phyloP scores from a whole-genome alignment of 1,140 invertebrate genomes.

The Eciton burchellii region DNA sequence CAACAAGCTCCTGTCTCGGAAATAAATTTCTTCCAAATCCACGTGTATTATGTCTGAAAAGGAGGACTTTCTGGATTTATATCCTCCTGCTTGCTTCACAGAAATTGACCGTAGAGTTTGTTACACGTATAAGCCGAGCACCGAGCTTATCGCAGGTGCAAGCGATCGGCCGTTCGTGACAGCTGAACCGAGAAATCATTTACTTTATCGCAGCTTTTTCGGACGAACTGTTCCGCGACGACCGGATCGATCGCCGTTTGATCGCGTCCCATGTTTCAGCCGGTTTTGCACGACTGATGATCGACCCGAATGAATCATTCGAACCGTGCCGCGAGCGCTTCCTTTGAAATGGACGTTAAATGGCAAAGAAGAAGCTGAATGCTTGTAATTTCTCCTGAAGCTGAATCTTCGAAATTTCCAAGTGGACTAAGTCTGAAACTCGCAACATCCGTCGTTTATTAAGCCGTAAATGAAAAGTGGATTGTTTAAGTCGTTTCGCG shows the following conservation, averaged over 20 bases:
- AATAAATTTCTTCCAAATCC: too few relatives aligned
- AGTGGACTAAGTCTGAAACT: background rate
- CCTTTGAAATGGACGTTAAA: constrained; percentile 7
- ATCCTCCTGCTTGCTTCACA: background rate
- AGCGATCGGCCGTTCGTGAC: constrained; percentile 11
- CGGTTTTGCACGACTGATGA: constrained; percentile 36
- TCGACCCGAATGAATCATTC: constrained; percentile 40
- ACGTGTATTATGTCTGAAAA: too few relatives aligned
- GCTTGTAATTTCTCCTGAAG: background rate
- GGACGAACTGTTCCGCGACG: constrained; percentile 15
- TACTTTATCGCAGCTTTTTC: constrained; percentile 46
- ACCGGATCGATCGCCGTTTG: constrained; percentile 28
- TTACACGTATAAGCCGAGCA: constrained; percentile 1
- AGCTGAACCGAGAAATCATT: constrained; percentile 45
- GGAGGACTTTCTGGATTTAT: too few relatives aligned
- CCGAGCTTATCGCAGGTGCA: constrained; percentile 15
- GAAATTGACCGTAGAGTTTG: constrained; percentile 5
- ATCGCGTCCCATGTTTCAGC: background rate
- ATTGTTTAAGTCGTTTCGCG: too few relatives aligned
- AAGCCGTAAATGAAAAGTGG: too few relatives aligned
- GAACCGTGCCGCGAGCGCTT: background rate
- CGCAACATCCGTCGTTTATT: too few relatives aligned
- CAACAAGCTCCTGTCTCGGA: too few relatives aligned
- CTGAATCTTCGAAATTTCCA: background rate
- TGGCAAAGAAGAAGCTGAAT: background rate